phyloP scores from a whole-genome alignment of 2,113 vertebrate species.

The Elephas maximus region DNA sequence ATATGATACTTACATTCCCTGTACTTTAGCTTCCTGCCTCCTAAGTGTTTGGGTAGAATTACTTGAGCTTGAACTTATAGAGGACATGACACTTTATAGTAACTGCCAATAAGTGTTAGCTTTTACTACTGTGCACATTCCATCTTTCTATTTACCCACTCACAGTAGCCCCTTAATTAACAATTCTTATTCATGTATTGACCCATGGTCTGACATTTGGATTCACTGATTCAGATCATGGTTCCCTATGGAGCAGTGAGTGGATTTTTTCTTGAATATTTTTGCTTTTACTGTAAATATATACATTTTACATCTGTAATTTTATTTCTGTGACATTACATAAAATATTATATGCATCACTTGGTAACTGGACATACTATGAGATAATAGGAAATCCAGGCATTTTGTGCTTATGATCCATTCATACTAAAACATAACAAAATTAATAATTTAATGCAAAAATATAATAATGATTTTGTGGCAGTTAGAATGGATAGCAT shows the following conservation, averaged over 20 bases:
- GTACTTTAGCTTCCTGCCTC: no score
- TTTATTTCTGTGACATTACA: background rate
- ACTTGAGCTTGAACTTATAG: no score
- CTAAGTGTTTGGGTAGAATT: no score
- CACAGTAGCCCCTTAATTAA: no score
- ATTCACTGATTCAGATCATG: background rate
- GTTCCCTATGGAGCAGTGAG: no score
- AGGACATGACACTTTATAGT: no score
- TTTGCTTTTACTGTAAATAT: background rate
- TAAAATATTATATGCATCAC: background rate
- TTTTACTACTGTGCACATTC: no score
- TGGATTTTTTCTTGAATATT: background rate
- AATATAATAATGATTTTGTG: background rate
- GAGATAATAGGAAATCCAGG: background rate
- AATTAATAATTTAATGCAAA: background rate
- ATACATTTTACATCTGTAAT: background rate
- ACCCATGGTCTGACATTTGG: no score
- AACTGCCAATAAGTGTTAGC: no score
- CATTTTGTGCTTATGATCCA: background rate
- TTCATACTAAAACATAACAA: background rate
- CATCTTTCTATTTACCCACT: no score
- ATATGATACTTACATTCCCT: no score
- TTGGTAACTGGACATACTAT: background rate
- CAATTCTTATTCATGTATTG: no score
- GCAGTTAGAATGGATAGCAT: background rate